Evolutionary conservation across 2,797 vertebrate genomes (phyloP), one percentile per base, ranked within the genome.

Genomic region (Discoglossus pictus): DNA sequence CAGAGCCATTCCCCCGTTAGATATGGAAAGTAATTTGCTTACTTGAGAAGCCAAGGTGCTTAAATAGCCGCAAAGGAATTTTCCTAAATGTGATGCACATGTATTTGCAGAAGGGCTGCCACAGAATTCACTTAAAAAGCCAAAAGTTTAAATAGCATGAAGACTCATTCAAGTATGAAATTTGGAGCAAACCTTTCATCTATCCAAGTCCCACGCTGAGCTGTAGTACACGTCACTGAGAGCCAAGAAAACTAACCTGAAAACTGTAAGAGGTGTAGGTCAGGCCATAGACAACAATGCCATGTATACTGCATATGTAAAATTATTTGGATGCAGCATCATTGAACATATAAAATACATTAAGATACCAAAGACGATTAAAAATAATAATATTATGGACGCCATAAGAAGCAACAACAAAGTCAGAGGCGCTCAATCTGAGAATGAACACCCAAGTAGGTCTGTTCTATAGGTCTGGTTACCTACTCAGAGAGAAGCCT

Each of bases 71-170:
- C 64, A 20, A 27, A 58, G 43, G 53, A 42, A 48, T 58, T 48
- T 34, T 39, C 4, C 64, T 40, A 40, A 58, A 66, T 66, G 44
- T 18, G 8, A 66, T 66, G 53, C 35, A 66, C 54, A 46, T 40
- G 43, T 66, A 56, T 21, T 58, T 39, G 52, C 27, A 44, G 4
- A 55, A 46, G 40, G 27, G n/a, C 9, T 10, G 50, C 21, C 52
- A 48, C 58, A 34, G 21, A 39, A 56, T 38, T 56, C 42, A 56
- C 25, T 55, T 56, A 8, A 36, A 39, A 66, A 50, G 34, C 53
- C 64, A 58, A 66, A 48, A 47, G 34, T 66, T 66, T 66, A 58
- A 47, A 27, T 53, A 58, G 53, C 43, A 58, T 20, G 34, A 54
- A 54, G 50, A 54, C 16, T n/a, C 39, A 23, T 35, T 43, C 21